phyloP scores from a whole-genome alignment of 2,797 vertebrate genomes.

The Tinamus major region DNA sequence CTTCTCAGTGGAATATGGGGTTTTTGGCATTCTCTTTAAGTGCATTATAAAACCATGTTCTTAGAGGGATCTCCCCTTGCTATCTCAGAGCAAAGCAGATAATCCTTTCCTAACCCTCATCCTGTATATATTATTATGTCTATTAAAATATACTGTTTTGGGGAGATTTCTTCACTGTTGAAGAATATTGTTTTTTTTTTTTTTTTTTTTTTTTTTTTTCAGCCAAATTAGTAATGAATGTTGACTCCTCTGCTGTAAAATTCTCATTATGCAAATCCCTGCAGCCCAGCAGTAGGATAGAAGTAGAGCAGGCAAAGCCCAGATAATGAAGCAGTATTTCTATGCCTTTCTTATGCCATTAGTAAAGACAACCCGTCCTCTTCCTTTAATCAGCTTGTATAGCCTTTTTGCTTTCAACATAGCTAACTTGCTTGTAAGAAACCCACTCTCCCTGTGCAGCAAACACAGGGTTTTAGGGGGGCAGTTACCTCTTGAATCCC shows the following conservation, averaged over 20 bases:
- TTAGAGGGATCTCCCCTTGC: background rate
- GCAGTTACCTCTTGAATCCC: background rate
- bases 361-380: background rate
- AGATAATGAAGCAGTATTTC: background rate
- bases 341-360: background rate
- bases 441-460: accelerated
- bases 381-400: background rate
- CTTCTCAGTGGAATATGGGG: background rate
- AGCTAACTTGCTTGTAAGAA: background rate
- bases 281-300: background rate
- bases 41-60: background rate
- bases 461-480: background rate
- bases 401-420: background rate
- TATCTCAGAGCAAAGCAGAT: background rate
- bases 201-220: background rate
- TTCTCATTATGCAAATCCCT: background rate
- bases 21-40: background rate
- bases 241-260: background rate
- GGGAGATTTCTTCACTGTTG: background rate
- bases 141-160: background rate
- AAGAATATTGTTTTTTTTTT: background rate
- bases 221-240: background rate
- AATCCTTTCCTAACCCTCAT: background rate
- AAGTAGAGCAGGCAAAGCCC: background rate
- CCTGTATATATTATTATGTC: background rate